Base-by-base conservation (phyloP, 1,140 invertebrate genomes). In the Galleria mellonella region DNA sequence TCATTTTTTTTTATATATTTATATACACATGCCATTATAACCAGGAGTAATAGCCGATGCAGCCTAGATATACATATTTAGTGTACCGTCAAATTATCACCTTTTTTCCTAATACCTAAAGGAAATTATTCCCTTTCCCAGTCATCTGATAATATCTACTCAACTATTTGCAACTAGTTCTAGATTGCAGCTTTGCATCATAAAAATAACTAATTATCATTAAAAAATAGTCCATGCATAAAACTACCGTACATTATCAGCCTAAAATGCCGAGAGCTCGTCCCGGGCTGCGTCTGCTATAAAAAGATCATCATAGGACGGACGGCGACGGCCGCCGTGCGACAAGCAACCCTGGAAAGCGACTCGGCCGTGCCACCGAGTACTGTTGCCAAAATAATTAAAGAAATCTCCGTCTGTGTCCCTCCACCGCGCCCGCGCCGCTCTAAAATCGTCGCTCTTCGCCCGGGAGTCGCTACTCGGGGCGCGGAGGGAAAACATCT, bases 331-430 rank as follows among this genome's bases (percentile, higher is more conserved):
- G 65, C 75, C 62, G 68, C 78, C 63, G 63, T 58, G 76, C 83
- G 83, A 86, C 83, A 84, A 78, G 72, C 83, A 86, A 86, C 85
- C 85, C 85, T 86, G 85, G 85, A 85, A 81, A 84, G 71, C 79
- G 74, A 77, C 66, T 79, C 70, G 69, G 69, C 82, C 76, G 72
- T 83, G 81, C 83, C 83, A 84, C 84, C 79, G 77, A 77, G 76
- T 81, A 83, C 83, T 88, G 87, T 88, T 91, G 90, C 90, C 90
- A 91, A 91, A 91, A 91, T 91, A 90, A 91, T 91, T 91, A 91
- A 89, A 89, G 89, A 91, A 90, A 89, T 88, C 86, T 88, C 86
- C 87, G 84, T 61, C 66, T 70, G 67, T 83, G 75, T 83, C 78
- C 73, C 78, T 82, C 78, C 77, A 67, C 78, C 67, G 78, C 77